Evolutionary conservation across 2,113 vertebrate species (phyloP).

Genomic region (Rattus rattus): DNA sequence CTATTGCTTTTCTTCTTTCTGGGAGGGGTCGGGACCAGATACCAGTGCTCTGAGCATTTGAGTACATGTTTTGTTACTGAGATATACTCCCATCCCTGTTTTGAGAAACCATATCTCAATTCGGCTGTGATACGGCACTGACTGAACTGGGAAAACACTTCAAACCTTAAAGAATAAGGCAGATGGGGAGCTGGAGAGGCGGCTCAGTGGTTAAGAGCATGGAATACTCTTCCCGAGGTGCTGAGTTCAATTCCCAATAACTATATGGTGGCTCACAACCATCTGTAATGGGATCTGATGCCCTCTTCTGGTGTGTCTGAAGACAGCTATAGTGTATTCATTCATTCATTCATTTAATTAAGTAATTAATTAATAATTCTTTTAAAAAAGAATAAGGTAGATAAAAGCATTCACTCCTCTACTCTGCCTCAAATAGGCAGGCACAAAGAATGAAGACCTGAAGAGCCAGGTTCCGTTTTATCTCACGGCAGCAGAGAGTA

Average conservation of each 20-base stretch:
- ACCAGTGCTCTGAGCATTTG: background rate
- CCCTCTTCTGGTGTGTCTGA: too few species aligned
- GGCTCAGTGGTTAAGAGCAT: too few species aligned
- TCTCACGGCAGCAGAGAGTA: background rate
- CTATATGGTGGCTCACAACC: too few species aligned
- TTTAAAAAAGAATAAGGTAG: background rate
- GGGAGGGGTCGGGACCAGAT: background rate
- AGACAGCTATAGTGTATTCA: too few species aligned
- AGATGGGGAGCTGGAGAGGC: background rate
- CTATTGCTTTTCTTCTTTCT: background rate
- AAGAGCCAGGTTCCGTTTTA: background rate
- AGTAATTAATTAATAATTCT: too few species aligned
- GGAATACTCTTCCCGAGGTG: too few species aligned
- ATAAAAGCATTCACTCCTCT: background rate
- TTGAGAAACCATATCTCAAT: background rate
- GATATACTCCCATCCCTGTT: background rate
- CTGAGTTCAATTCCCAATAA: too few species aligned
- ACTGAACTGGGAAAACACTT: background rate
- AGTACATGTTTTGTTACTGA: background rate
- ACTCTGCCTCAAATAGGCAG: background rate
- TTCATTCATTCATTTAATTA: too few species aligned
- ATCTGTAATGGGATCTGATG: too few species aligned
- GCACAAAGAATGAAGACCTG: background rate
- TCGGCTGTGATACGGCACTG: background rate
- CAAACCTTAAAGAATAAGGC: background rate